phyloP scores from a whole-genome alignment of 1,140 invertebrate species.

The Gryon sp. region DNA sequence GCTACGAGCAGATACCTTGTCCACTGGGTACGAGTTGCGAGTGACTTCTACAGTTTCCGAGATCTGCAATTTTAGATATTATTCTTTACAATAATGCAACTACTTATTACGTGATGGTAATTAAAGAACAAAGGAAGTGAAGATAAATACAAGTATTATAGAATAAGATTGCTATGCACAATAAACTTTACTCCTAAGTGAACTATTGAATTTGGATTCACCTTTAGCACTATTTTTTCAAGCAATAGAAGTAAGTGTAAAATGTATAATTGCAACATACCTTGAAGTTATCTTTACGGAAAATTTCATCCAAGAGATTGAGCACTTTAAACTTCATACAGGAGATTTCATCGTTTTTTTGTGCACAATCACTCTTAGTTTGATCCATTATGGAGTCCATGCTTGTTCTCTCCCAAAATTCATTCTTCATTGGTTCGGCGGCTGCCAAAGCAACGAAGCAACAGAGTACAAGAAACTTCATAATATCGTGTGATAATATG shows the following conservation, averaged over 20 bases:
- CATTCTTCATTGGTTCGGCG: slow-evolving; percentile 82
- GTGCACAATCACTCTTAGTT: slow-evolving; percentile 85
- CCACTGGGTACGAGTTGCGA: slow-evolving; percentile 83
- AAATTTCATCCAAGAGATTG: slow-evolving; percentile 86
- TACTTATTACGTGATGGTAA: neutral
- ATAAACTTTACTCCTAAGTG: too few relatives aligned
- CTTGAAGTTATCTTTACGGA: slow-evolving; percentile 88
- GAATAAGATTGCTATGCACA: too few relatives aligned
- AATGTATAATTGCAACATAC: slow-evolving; percentile 73
- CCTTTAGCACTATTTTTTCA: too few relatives aligned
- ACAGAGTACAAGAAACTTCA: slow-evolving; percentile 71
- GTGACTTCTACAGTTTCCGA: slow-evolving; percentile 86
- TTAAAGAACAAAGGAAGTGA: neutral
- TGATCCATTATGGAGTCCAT: slow-evolving; percentile 87
- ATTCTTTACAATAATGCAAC: neutral
- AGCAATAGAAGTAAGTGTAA: neutral
- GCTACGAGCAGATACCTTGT: slow-evolving; percentile 82
- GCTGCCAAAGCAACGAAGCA: slow-evolving; percentile 78
- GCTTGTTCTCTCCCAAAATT: slow-evolving; percentile 84
- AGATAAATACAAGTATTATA: too few relatives aligned
- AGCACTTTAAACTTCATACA: slow-evolving; percentile 91
- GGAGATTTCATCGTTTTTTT: slow-evolving; percentile 87
- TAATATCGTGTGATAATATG: slow-evolving; percentile 27
- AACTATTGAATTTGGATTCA: too few relatives aligned
- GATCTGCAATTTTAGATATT: slow-evolving; percentile 78